Evolutionary conservation across 2,797 vertebrate genomes (phyloP), one percentile per base, ranked within the genome.

Genomic region (Thaleichthys pacificus): DNA sequence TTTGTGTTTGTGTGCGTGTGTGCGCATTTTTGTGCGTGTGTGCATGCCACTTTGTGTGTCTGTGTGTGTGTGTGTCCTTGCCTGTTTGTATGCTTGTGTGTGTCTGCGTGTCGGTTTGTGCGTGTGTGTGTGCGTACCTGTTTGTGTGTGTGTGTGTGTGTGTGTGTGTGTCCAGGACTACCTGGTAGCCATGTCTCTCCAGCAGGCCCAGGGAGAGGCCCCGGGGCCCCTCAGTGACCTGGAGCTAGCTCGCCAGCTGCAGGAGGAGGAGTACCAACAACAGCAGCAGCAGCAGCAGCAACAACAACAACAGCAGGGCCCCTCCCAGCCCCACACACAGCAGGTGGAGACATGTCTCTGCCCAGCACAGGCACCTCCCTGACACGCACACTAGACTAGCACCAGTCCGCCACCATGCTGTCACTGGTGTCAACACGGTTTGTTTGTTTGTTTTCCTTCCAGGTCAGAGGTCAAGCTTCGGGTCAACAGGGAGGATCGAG

Each of bases 241-340:
- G 77, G 96, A 99, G 82, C 79, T 99, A 21, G 97, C 97, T 0
- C 90, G 88, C 14, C 94, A 94, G 75, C 93, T 99, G 24, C 97
- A 98, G 77, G 94, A 97, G 57, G 96, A 98, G 80, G 97, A 99
- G 51, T 97, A 97, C 15, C 94, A 97, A 21, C 94, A 94, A 2
- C 95, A 92, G 3, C 92, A 90, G 2, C 91, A 70, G 3, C 86
- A 77, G 2, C 91, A 70, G 0, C 79, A 47, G 2, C 86, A 77
- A 26, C 19, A 83, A 1, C 69, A 71, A 2, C 87, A 80, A 0
- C 86, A 77, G 0, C 22, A 75, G 4, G 91, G 86, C 60, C 1
- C 82, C 2, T 49, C n/a, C 0, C 72, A 67, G 32, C 32, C 62
- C 58, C 56, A 2, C 1, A 38, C n/a, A 49, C 72, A 68, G 26